phyloP scores from a whole-genome alignment of 1,140 invertebrate species.

The Chironomus tepperi region DNA sequence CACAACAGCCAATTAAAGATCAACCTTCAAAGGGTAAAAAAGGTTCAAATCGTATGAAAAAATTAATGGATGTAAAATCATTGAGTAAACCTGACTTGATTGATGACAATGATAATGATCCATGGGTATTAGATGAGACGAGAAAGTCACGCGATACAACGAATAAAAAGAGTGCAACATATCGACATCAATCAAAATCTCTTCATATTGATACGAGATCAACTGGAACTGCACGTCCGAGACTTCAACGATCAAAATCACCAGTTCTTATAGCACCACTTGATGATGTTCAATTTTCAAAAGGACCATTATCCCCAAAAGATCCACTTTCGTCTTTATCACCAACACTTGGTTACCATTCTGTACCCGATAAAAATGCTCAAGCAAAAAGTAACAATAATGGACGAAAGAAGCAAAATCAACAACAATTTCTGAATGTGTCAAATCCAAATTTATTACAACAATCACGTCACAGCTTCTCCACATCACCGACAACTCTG shows the following conservation, averaged over 20 bases:
- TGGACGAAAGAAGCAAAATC: constrained; percentile 23
- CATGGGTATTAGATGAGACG: constrained; percentile 9
- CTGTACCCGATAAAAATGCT: neutral
- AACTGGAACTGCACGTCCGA: neutral
- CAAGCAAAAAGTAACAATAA: neutral
- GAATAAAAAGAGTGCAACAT: neutral
- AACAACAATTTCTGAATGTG: constrained; percentile 28
- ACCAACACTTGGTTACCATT: neutral
- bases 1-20: constrained; percentile 18
- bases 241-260: constrained; percentile 25
- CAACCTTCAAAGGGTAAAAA: neutral
- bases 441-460: constrained; percentile 30
- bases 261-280: constrained; percentile 16
- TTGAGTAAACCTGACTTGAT: neutral
- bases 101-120: neutral
- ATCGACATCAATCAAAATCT: neutral
- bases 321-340: neutral
- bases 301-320: neutral
- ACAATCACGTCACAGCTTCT: constrained; percentile 33
- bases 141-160: neutral
- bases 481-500: constrained; percentile 28
- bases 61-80: neutral
- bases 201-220: neutral
- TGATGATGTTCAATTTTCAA: neutral
- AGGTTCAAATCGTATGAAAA: constrained; percentile 6